A percentile compares a stretch with the other conserved stretches of the same genome.
Conservation (phyloP, 2,888 invertebrate genomes). For the Amphipyra tragopoginis region DNA sequence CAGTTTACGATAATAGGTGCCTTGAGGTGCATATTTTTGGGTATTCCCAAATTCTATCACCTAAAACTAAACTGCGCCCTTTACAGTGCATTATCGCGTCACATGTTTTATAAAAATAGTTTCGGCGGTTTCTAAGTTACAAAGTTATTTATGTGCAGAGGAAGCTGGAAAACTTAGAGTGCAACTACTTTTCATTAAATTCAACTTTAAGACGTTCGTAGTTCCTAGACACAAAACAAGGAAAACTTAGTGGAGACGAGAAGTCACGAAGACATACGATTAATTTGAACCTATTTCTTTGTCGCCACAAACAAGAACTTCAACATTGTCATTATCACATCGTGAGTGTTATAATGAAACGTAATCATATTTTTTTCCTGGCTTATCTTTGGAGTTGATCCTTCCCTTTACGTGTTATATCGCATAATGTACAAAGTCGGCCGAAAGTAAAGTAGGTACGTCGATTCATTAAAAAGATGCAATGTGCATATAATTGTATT, state of each 20-base stretch:
- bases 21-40: too few relatives aligned
- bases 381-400: too few relatives aligned
- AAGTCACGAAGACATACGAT: background rate
- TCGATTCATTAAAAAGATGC: background rate
- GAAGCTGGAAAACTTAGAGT: background rate
- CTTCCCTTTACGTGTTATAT: constrained; percentile 1
- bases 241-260: background rate
- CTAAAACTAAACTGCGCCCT: too few relatives aligned
- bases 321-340: constrained; percentile 9
- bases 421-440: background rate
- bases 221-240: background rate
- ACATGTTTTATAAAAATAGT: constrained; percentile 14
- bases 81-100: constrained; percentile 1
- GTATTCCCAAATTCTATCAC: too few relatives aligned
- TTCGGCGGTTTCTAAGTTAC: background rate
- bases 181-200: constrained; percentile 10
- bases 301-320: constrained; percentile 1
- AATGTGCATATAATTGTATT: background rate
- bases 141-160: constrained; percentile 12
- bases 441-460: background rate
- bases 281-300: background rate
- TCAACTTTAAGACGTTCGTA: background rate
- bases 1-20: too few relatives aligned
- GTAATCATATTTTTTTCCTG: too few relatives aligned
- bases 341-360: background rate